These are phyloP conservation scores for Taphrorychus bicolor DNA, from an alignment of 2,888 invertebrate genomes.

Conservation along the genomic window DNA sequence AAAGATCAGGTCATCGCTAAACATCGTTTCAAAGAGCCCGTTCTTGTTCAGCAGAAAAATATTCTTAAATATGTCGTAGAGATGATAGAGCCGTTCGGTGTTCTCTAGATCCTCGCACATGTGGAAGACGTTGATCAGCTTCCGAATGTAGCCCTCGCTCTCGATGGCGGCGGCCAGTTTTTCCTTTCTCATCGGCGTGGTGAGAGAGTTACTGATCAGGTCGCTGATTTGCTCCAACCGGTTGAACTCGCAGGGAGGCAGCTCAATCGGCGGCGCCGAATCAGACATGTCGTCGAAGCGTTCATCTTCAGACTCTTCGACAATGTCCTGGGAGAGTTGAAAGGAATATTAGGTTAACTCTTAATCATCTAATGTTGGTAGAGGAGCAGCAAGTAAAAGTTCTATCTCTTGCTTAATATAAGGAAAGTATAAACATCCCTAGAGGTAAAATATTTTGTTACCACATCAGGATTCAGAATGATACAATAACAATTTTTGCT, in stretches of 20 bases:
- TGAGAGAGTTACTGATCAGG: slow-evolving; percentile 85
- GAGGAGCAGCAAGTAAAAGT: no score
- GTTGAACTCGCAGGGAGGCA: slow-evolving; percentile 94
- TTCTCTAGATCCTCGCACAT: slow-evolving; percentile 98
- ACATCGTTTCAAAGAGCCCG: slow-evolving; percentile 96
- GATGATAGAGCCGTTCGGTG: slow-evolving; percentile 90
- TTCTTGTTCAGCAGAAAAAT: slow-evolving; percentile 98
- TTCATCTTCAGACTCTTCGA: slow-evolving; percentile 96
- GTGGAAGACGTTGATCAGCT: slow-evolving; percentile 92
- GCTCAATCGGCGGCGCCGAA: slow-evolving; percentile 90
- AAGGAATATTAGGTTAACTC: no score
- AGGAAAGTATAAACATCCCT: no score
- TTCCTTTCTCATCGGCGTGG: slow-evolving; percentile 90
- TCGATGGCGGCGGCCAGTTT: slow-evolving; percentile 93
- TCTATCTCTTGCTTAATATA: no score
- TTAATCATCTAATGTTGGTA: no score
- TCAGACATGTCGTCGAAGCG: slow-evolving; percentile 96
- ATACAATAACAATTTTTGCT: no score
- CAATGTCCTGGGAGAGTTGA: slow-evolving; percentile 71
- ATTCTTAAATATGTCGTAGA: slow-evolving; percentile 98
- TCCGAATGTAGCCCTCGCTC: slow-evolving; percentile 93
- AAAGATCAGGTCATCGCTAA: slow-evolving; percentile 94
- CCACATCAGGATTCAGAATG: no score
- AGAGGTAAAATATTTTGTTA: no score
- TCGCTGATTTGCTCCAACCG: slow-evolving; percentile 95